phyloP scores from a whole-genome alignment of 2,797 vertebrate genomes.

The Lepidocolaptes lacrymiger region DNA sequence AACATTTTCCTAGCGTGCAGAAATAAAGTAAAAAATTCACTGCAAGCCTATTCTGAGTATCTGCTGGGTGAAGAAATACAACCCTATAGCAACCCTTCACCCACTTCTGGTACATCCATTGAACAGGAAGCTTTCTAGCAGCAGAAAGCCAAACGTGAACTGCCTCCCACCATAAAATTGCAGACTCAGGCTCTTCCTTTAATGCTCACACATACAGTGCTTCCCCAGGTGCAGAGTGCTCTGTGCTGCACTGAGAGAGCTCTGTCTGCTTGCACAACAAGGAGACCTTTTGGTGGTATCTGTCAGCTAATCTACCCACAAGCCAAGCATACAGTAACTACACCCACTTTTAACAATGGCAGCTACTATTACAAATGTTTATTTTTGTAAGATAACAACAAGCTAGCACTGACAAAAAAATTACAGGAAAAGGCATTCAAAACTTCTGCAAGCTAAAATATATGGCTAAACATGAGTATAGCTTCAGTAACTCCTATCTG shows the following conservation, averaged over 20 bases:
- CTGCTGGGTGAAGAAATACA: background rate
- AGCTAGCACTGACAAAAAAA: background rate
- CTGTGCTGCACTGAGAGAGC: background rate
- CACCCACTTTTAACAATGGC: background rate
- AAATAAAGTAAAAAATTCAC: background rate
- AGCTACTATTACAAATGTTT: background rate
- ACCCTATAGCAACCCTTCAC: background rate
- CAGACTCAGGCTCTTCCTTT: background rate
- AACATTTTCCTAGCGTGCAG: fast-evolving
- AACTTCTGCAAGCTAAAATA: background rate
- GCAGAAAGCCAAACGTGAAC: background rate
- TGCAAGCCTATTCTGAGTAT: background rate
- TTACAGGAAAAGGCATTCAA: slow-evolving; percentile 12
- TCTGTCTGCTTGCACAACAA: background rate
- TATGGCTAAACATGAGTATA: background rate
- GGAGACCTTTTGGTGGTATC: background rate
- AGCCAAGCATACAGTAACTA: background rate
- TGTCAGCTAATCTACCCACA: background rate
- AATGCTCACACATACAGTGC: fast-evolving
- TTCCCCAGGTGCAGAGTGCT: fast-evolving
- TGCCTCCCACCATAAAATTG: background rate
- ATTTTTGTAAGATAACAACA: background rate
- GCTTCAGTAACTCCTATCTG: background rate
- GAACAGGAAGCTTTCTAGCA: fast-evolving
- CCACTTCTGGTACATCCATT: fast-evolving